These are phyloP conservation scores for Meiosimyza decipiens DNA, from an alignment of 2,888 invertebrate species.

Conservation along the genomic window DNA sequence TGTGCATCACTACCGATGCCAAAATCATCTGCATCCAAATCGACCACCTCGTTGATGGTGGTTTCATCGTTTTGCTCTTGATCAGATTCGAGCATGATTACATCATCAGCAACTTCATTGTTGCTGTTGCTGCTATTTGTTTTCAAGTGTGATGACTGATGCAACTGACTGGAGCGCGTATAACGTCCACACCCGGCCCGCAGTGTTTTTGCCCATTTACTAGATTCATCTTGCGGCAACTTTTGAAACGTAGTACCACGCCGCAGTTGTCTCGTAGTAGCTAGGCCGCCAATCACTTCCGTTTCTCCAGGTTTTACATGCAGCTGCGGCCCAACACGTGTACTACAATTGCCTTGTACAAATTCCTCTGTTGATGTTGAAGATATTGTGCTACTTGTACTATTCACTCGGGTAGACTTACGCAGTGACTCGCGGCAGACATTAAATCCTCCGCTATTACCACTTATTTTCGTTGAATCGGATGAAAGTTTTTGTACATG, in stretches of 20 bases:
- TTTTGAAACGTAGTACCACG: conserved; percentile 26
- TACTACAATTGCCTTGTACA: neutral
- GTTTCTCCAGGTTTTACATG: conserved; percentile 62
- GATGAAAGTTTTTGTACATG: conserved; percentile 43
- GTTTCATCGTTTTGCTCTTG: conserved; percentile 8
- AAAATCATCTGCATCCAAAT: conserved; percentile 36
- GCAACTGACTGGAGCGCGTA: conserved; percentile 33
- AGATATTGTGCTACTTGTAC: conserved; percentile 65
- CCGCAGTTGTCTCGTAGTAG: conserved; percentile 38
- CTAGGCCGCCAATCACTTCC: conserved; percentile 41
- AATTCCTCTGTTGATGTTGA: conserved; percentile 62
- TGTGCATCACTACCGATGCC: conserved; percentile 61
- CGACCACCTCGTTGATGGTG: neutral
- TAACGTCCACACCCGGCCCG: conserved; percentile 26
- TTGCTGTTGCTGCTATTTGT: neutral
- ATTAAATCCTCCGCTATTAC: conserved; percentile 40
- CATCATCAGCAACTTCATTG: conserved; percentile 33
- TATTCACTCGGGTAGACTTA: conserved; percentile 65
- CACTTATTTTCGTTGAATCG: conserved; percentile 39
- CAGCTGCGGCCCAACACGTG: conserved; percentile 45
- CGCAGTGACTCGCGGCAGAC: conserved; percentile 54
- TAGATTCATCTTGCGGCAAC: neutral
- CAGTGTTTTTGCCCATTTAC: neutral
- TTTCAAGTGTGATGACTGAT: too few species aligned
- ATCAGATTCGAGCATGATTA: conserved; percentile 40